A percentile compares a stretch with the other conserved stretches of the same genome.
These are phyloP conservation scores for Eristalinus aeneus DNA, from an alignment of 2,888 invertebrate species.

Conservation along the genomic window DNA sequence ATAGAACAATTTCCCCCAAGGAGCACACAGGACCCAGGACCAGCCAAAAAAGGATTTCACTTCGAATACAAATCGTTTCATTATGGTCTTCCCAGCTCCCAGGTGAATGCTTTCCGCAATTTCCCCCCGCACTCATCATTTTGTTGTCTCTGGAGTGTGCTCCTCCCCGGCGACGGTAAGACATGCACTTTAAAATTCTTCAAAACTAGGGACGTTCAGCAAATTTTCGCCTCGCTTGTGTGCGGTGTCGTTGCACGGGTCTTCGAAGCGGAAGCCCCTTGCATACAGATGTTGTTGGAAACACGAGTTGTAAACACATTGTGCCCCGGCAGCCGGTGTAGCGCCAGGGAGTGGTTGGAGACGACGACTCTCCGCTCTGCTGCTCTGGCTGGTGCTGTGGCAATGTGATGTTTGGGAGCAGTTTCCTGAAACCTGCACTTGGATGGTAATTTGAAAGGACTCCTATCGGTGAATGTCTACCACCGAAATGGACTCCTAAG, in stretches of 20 bases:
- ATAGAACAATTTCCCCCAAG: not conserved
- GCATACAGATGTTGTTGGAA: slow-evolving; percentile 16
- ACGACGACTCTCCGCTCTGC: not conserved
- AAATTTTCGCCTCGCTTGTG: slow-evolving; percentile 22
- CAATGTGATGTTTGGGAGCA: slow-evolving; percentile 1
- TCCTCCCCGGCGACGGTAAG: not conserved
- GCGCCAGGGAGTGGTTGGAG: not conserved
- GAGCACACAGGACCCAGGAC: not conserved
- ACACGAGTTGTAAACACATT: slow-evolving; percentile 24
- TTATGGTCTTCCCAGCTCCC: slow-evolving; percentile 41
- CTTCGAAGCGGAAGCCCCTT: not conserved
- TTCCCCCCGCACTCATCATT: slow-evolving; percentile 51
- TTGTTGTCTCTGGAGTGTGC: not conserved
- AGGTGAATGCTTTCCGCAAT: slow-evolving; percentile 50
- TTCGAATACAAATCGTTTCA: slow-evolving; percentile 60
- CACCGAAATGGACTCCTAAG: not conserved
- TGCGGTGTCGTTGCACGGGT: not conserved
- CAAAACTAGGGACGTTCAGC: slow-evolving; percentile 22
- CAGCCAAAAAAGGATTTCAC: slow-evolving; percentile 17
- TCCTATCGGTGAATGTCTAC: slow-evolving; percentile 1
- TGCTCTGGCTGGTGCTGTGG: too few species aligned
- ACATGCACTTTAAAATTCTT: slow-evolving; percentile 24
- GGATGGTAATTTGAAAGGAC: slow-evolving; percentile 15
- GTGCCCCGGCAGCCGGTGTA: not conserved
- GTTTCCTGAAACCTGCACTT: not conserved